phyloP scores from a whole-genome alignment of 1,140 invertebrate genomes.

The Triops cancriformis region DNA sequence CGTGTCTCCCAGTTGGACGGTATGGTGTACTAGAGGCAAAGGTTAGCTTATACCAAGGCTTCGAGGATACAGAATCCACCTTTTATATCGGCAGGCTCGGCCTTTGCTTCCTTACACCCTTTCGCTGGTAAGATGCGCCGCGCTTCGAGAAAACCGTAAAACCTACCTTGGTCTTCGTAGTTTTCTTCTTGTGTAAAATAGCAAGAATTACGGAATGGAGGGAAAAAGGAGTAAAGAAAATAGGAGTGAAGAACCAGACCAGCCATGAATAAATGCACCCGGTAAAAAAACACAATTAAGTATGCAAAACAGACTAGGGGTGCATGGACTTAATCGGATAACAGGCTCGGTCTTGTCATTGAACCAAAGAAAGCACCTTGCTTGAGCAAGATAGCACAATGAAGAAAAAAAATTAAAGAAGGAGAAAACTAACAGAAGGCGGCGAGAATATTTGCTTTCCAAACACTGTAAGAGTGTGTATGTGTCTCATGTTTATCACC shows the following conservation, averaged over 20 bases:
- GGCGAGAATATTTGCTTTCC: not conserved
- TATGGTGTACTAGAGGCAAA: not conserved
- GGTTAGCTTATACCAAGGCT: not conserved
- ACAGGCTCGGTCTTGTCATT: not conserved
- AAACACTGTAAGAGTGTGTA: not conserved
- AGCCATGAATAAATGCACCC: not conserved
- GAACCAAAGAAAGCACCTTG: not conserved
- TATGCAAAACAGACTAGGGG: slow-evolving; percentile 4
- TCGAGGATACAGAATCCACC: not conserved
- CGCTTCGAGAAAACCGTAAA: not conserved
- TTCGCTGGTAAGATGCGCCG: not conserved
- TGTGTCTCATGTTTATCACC: not conserved
- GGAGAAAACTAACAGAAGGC: not conserved
- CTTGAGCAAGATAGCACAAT: not conserved
- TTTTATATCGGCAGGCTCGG: not conserved
- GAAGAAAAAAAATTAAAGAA: not conserved
- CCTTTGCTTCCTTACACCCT: not conserved
- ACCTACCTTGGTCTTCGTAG: not conserved
- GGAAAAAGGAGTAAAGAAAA: not conserved
- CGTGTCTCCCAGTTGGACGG: not conserved
- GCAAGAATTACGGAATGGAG: not conserved
- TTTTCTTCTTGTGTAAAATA: not conserved
- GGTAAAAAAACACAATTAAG: slow-evolving; percentile 10
- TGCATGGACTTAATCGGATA: not conserved
- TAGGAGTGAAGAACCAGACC: not conserved